Evolutionary conservation across 2,113 vertebrate species (phyloP), one percentile per base, ranked within the genome.

Genomic region (Hirundichthys speculiger): DNA sequence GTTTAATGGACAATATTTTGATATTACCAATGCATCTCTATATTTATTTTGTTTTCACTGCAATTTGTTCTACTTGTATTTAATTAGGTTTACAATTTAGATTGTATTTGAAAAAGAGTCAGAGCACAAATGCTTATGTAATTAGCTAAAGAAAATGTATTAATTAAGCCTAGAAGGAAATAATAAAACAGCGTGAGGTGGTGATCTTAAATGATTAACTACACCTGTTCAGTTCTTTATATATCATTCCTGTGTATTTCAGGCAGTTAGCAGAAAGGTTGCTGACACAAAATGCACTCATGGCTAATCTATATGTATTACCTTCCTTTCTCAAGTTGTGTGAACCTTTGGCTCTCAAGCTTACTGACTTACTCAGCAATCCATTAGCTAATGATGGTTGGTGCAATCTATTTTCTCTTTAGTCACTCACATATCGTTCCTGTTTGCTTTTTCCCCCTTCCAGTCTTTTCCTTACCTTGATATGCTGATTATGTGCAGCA

Each of bases 301-400:
- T 21, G 45, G 51, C 79, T 61, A 61, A 69, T 79, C 49, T 59
- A 64, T 77, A 69, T 19, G 40, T 64, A 70, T 30, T 57, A 67
- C 55, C 56, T 59, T 66, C 83, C n/a, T 45, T 59, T 66, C 40
- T 54, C n/a, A 49, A 79, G 55, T 52, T 58, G 61, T 40, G 50
- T 78, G 51, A 10, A 66, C 54, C 64, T 73, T 79, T 87, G 80
- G 79, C 82, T 75, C 53, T 74, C 39, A 56, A 41, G 46, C 74
- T 20, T 69, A 61, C 68, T 65, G 69, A 82, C 80, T 90, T 72
- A 82, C 75, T 86, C 68, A 86, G 81, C 84, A 87, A 75, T 88
- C 81, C 88, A 91, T 91, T 91, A 90, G 86, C 88, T 90, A 88
- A 91, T 90, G 81, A 85, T 40, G 49, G 72, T 64, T 45, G 66